Base-by-base conservation (phyloP, 2,113 vertebrate genomes). In the Calidris pugnax region DNA sequence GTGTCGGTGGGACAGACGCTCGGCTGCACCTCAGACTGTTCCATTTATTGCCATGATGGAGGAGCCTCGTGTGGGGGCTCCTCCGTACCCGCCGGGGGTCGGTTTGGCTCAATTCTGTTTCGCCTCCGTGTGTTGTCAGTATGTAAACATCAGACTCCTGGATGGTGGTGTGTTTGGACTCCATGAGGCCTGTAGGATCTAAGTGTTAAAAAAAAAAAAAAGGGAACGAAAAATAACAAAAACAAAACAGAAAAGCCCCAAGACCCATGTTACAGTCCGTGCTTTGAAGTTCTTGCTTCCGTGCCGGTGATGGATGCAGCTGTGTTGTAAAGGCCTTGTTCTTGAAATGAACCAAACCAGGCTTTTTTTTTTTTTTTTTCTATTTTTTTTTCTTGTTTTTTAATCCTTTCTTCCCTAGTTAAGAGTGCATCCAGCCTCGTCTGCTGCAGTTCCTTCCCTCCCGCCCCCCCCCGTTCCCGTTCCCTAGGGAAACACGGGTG, bases 401-500 rank as follows among this genome's bases (percentile, higher is more conserved):
- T 67, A 92, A 91, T 97, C 93, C 97, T 94, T 97, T 85, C 98
- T 98, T 94, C 96, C 97, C 93, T 93, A 43, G 18, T 53, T 92
- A 32, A 84, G 72, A 71, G 92, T 4, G 83, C 32, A 32, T 76
- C 85, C 92, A 93, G 93, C 96, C 91, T 43, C 6, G 69, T 90
- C 78, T 84, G 91, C 85, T 3, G 33, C 76, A 50, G 7, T 28
- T 92, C 87, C 95, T 93, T 50, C 77, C 91, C 87, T 85, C 88
- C 24, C 51, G 0, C 50, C 50, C 90, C 89, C 89, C 96, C 77
- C 50, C 3, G 0, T 7, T 19, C 66, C 56, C 57, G 1, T 20
- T 68, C 95, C 98, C 98, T 98, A 99, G 67, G 99, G 99, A 81
- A 99, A 99, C 83, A 99, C 99, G 3, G 99, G 99, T 53, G 99